phyloP scores from a whole-genome alignment of 2,888 invertebrate genomes.

The Icerya purchasi region DNA sequence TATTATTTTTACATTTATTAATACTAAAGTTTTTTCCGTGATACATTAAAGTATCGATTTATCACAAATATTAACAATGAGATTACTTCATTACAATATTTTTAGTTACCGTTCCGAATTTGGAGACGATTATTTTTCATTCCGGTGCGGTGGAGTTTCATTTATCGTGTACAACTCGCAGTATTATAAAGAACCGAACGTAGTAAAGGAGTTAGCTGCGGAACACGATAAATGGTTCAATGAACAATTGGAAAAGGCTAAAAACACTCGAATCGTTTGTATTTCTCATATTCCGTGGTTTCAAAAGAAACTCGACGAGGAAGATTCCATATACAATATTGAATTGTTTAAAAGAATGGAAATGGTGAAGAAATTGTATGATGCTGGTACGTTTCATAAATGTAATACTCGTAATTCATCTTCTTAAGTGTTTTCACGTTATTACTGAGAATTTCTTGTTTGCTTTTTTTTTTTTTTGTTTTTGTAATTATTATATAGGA shows the following conservation, averaged over 20 bases:
- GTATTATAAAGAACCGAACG: slow-evolving; percentile 19
- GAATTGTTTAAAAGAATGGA: slow-evolving; percentile 21
- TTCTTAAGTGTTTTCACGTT: too few species aligned
- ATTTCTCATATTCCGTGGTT: slow-evolving; percentile 31
- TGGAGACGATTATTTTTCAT: slow-evolving; percentile 30
- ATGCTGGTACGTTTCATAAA: slow-evolving; percentile 25
- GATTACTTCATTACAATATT: too few species aligned
- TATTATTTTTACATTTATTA: too few species aligned
- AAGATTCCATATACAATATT: slow-evolving; percentile 25
- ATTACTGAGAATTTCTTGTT: too few species aligned
- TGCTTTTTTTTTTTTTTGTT: too few species aligned
- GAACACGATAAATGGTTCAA: slow-evolving; percentile 28
- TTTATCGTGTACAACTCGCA: slow-evolving; percentile 31
- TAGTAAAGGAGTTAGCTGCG: slow-evolving; percentile 22
- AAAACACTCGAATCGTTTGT: slow-evolving; percentile 23
- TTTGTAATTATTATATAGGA: too few species aligned
- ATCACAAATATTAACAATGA: too few species aligned
- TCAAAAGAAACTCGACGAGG: slow-evolving; percentile 23
- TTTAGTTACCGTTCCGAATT: slow-evolving; percentile 22
- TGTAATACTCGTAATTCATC: too few species aligned
- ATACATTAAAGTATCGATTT: too few species aligned
- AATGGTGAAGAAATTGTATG: slow-evolving; percentile 25
- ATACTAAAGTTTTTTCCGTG: too few species aligned
- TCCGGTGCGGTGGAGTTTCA: slow-evolving; percentile 28
- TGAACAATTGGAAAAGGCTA: slow-evolving; percentile 21